phyloP scores from a whole-genome alignment of 2,113 vertebrate genomes.

The Heterotilapia buettikoferi region DNA sequence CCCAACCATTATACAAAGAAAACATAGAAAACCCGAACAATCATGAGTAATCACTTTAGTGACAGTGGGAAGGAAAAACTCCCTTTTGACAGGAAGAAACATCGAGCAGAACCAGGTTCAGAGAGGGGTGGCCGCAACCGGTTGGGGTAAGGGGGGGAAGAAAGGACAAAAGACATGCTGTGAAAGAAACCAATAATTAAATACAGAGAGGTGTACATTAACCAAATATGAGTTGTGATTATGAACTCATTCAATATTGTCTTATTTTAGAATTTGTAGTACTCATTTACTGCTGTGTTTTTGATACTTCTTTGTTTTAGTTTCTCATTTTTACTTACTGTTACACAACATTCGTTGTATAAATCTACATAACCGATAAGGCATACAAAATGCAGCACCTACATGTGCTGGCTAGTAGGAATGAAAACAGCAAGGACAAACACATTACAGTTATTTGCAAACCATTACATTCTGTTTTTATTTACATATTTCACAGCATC shows the following conservation, averaged over 20 bases:
- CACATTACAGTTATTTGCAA: neutral
- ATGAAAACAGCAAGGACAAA: neutral
- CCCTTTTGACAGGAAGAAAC: neutral
- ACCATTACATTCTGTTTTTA: neutral
- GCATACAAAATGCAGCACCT: neutral
- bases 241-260: neutral
- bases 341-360: neutral
- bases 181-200: neutral
- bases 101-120: neutral
- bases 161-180: neutral
- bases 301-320: neutral
- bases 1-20: neutral
- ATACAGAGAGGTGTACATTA: neutral
- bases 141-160: neutral
- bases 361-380: neutral
- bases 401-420: neutral
- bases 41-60: neutral
- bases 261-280: neutral
- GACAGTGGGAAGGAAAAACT: neutral
- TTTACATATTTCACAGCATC: neutral
- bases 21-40: neutral
- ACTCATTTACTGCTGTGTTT: neutral
- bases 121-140: fast-evolving
- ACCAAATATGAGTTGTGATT: neutral
- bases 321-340: neutral